These are phyloP conservation scores for Orthosia gracilis DNA, from an alignment of 2,888 invertebrate genomes.

Conservation along the genomic window DNA sequence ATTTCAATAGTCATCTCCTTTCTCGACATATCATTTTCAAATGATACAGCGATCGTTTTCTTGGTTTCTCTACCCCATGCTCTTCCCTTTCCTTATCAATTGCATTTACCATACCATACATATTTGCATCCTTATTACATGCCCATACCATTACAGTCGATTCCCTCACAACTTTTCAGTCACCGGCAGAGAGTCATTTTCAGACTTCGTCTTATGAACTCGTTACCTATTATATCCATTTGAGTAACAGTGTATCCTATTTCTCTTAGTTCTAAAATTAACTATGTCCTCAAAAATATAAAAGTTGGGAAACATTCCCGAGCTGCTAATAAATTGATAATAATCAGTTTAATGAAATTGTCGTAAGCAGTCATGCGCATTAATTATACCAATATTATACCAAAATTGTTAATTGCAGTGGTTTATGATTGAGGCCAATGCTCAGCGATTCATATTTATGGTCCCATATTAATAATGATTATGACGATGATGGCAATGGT, in stretches of 20 bases:
- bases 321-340: slow-evolving; percentile 1
- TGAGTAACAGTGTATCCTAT: not conserved
- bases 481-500: not conserved
- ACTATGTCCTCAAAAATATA: not conserved
- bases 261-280: not conserved
- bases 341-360: not conserved
- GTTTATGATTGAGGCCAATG: slow-evolving; percentile 21
- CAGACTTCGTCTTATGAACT: not conserved
- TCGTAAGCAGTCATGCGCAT: not conserved
- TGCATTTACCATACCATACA: no score
- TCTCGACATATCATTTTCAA: no score
- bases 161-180: not conserved
- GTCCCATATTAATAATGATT: not conserved
- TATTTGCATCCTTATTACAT: no score
- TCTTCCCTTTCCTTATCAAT: no score
- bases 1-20: not conserved
- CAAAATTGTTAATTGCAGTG: slow-evolving; percentile 34
- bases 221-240: not conserved
- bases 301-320: not conserved
- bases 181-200: not conserved
- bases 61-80: no score
- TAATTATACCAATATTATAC: slow-evolving; percentile 23
- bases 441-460: slow-evolving; percentile 11
- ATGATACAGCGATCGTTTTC: no score
- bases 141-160: not conserved